Base-by-base conservation (phyloP, 2,888 invertebrate genomes). In the Latrodectus elegans region DNA sequence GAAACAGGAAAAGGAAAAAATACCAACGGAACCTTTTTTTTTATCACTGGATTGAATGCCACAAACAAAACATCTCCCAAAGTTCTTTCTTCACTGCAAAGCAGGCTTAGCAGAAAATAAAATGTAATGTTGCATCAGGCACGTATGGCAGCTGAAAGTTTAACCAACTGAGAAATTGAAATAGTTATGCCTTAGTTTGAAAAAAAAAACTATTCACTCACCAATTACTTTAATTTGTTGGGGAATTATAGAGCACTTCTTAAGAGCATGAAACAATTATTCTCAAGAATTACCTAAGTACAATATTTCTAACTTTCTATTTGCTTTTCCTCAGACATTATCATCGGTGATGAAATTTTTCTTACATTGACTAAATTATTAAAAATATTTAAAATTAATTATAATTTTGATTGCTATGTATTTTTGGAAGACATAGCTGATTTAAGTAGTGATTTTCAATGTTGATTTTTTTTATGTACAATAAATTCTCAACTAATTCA, bases 111-210 rank as follows among this genome's bases (percentile, higher is more conserved):
- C 71, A 26, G 64, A 77, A 77, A 81, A 87, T 77, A 71, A 77
- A 81, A 77, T 53, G 64, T 81, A 77, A 87, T 87, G 81, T 55
- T 49, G 77, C 55, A 87, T 67, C 76, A 71, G 76, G 81, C 86
- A 87, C 86, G 86, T 87, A 52, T 65, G 71, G n/a, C 67, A 77
- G 76, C 75, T 77, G 72, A 73, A 87, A 81, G 81, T 81, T 87
- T 87, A 87, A 77, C 80, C 85, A 86, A 68, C 86, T 87, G 80
- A 81, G 81, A 82, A 82, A 87, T 81, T 87, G 77, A 76, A 77
- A 87, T 75, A 75, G 81, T 67, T 77, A 81, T 71, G 72, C 38
- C 65, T 51, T 70, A 68, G 82, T 82, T 82, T 68, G 51, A 74
- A 82, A 75, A 49, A n/a, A 80, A 71, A 71, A 71, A 81, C 17